Evolutionary conservation across 2,113 vertebrate genomes (phyloP).

Genomic region (Tetraodon nigroviridis): DNA sequence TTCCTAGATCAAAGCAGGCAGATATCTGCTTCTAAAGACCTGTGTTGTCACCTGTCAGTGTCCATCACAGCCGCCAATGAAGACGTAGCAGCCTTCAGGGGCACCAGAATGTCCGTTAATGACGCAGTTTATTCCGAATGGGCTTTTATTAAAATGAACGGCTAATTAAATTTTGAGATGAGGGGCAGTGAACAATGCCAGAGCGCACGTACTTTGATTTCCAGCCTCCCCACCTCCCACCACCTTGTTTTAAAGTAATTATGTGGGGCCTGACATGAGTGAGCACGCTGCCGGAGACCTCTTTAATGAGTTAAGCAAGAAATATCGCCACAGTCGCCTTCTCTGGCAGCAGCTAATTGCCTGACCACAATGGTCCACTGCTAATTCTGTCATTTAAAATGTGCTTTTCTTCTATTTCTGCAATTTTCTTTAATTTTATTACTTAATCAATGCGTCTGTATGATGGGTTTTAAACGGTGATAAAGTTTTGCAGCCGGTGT

Average conservation of each 20-base stretch:
- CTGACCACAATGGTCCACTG: conserved; percentile 65
- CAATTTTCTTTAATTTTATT: conserved; percentile 29
- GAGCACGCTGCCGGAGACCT: conserved; percentile 73
- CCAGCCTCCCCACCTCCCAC: conserved; percentile 14
- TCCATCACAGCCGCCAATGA: conserved; percentile 60
- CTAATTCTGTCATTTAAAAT: conserved; percentile 71
- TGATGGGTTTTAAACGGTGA: conserved; percentile 23
- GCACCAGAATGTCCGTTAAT: conserved; percentile 61
- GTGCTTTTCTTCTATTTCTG: conserved; percentile 50
- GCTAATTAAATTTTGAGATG: conserved; percentile 79
- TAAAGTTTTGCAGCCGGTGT: background rate
- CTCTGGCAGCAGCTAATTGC: conserved; percentile 79
- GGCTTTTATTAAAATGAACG: conserved; percentile 79
- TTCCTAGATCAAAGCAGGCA: conserved; percentile 41
- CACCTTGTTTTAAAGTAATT: conserved; percentile 78
- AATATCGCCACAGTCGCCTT: conserved; percentile 76
- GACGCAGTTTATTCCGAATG: conserved; percentile 74
- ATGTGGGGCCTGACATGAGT: conserved; percentile 77
- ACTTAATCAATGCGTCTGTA: conserved; percentile 53
- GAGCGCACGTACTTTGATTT: conserved; percentile 76
- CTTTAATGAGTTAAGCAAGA: conserved; percentile 81
- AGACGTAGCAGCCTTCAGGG: conserved; percentile 57
- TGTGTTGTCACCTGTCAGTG: conserved; percentile 63
- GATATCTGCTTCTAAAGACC: conserved; percentile 36
- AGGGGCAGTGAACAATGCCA: conserved; percentile 73